Evolutionary conservation across 2,797 vertebrate genomes (phyloP).

Genomic region (Rhyacichthys aspro): DNA sequence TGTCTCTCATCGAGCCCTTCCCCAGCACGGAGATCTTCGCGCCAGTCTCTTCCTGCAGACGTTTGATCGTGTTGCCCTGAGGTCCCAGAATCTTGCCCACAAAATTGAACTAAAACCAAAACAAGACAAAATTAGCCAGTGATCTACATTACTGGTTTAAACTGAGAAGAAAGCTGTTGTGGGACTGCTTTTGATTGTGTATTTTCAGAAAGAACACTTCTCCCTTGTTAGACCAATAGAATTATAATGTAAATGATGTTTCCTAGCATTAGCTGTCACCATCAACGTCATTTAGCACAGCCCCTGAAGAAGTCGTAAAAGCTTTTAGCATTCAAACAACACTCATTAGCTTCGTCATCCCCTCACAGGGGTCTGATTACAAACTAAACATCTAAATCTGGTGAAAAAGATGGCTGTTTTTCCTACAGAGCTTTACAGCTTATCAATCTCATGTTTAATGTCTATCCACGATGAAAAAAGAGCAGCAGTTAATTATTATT

Average conservation of each 20-base stretch:
- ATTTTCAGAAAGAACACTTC: conserved; percentile 6
- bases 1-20: conserved; percentile 98
- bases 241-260: conserved; percentile 24
- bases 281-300: conserved; percentile 13
- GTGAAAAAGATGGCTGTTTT: neutral
- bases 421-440: conserved; percentile 17
- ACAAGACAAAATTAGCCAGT: neutral
- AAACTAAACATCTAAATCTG: conserved; percentile 22
- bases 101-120: conserved; percentile 91
- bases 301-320: conserved; percentile 9
- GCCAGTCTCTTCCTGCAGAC: conserved; percentile 97
- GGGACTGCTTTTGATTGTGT: too few relatives aligned
- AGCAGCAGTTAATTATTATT: neutral
- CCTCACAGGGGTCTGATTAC: conserved; percentile 12
- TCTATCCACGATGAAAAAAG: neutral
- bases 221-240: conserved; percentile 15
- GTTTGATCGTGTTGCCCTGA: conserved; percentile 98
- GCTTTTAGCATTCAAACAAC: conserved; percentile 27
- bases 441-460: conserved; percentile 33
- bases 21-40: conserved; percentile 98
- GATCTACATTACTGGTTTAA: too few relatives aligned
- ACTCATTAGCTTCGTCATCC: conserved; percentile 31
- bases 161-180: too few relatives aligned
- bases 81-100: conserved; percentile 99
- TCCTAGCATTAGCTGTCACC: conserved; percentile 34